Evolutionary conservation across 64 coral and sea anemone genomes (phyloP), one percentile per base, ranked within the genome.

Genomic region (Montipora capricornis): DNA sequence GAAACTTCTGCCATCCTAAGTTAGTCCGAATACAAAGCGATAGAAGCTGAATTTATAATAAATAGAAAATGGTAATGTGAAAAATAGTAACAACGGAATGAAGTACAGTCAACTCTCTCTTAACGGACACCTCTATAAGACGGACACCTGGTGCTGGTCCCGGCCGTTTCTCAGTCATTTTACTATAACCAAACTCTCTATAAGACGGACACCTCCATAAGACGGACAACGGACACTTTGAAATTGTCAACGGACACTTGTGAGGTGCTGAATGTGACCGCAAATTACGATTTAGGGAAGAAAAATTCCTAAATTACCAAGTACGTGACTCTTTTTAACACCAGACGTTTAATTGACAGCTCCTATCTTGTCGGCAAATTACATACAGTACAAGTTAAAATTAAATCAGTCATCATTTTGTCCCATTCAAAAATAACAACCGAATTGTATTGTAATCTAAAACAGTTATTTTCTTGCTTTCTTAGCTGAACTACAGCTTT

Each of bases 331-430:
- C 61, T 50, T 88, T 88, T 88, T 74, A 88, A 76, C 67, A 88
- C 67, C 67, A 74, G 49, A 88, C 69, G 17, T 88, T 84, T 84
- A 68, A 84, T 44, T 84, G 82, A 84, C 82, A 84, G 82, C 82
- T 84, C 82, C 69, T 84, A 84, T 24, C 52, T 84, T 84, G 82
- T 67, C 57, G 22, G 52, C 82, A 47, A 47, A 67, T 46, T 84
- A 84, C 57, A 66, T 84, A 84, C 82, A 67, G 82, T 67, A 84
- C 59, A 84, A 68, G 82, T 84, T 84, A 84, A 84, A 67, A 84
- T 84, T 84, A 84, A 84, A 84, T 84, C 82, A 84, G 82, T 88
- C 70, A 88, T 37, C 37, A 37, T 2, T 37, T 75, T n/a, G 77
- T 79, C 48, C 46, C 77, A 51, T 52, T 79, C 12, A 79, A 79